These are phyloP conservation scores for Yoshiicerus persimilis DNA, from an alignment of 1,140 invertebrate species.

Conservation along the genomic window DNA sequence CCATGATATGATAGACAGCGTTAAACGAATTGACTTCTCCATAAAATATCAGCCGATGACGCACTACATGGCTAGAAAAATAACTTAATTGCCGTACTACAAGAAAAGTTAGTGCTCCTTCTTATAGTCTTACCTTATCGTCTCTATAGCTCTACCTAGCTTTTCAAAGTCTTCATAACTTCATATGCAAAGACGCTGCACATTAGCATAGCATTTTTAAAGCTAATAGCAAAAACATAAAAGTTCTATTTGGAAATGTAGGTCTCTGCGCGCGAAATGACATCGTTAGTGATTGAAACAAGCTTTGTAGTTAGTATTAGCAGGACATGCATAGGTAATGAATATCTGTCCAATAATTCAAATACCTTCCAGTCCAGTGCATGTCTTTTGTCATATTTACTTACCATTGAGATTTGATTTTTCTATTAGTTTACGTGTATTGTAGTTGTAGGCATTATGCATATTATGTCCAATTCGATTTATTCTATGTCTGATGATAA, in stretches of 20 bases:
- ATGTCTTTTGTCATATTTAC: neutral
- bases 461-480: neutral
- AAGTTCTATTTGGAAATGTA: neutral
- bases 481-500: neutral
- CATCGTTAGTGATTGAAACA: neutral
- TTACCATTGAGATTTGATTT: neutral
- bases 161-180: too few relatives aligned
- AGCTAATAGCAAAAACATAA: neutral
- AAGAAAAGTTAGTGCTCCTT: neutral
- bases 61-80: neutral
- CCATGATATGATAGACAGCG: neutral
- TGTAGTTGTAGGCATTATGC: neutral
- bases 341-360: neutral
- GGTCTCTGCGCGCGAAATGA: neutral
- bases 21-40: neutral
- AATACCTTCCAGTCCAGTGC: neutral
- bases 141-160: too few relatives aligned
- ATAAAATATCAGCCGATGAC: neutral
- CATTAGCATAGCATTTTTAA: neutral
- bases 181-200: neutral
- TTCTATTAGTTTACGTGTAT: neutral
- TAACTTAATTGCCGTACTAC: neutral
- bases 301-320: neutral
- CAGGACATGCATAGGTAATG: too few relatives aligned
- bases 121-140: neutral